Percentiles rank a stretch among this genome's conserved stretches.
Conservation (phyloP, 2,888 invertebrate genomes). For the Troglohyphantes excavatus region DNA sequence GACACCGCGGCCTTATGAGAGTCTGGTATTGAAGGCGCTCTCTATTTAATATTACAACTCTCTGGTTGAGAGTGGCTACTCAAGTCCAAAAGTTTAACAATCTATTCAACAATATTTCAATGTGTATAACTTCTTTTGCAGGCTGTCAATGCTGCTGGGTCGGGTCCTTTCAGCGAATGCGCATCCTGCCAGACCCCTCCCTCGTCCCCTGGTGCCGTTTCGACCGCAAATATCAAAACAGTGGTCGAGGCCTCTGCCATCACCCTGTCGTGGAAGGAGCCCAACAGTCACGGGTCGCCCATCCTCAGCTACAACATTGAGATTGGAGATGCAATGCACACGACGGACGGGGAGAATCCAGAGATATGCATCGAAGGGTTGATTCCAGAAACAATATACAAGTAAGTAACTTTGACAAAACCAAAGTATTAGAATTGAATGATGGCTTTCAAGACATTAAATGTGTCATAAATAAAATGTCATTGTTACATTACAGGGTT, state of each 20-base stretch:
- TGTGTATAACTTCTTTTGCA: conserved; percentile 83
- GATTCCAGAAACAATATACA: conserved; percentile 90
- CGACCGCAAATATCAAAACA: conserved; percentile 83
- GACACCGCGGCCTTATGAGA: too few species aligned
- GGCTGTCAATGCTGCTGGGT: conserved; percentile 92
- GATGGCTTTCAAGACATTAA: too few species aligned
- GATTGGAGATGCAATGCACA: conserved; percentile 82
- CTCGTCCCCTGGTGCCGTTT: conserved; percentile 89
- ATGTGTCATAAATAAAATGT: too few species aligned
- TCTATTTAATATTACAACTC: too few species aligned
- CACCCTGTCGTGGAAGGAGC: conserved; percentile 89
- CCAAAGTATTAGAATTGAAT: too few species aligned
- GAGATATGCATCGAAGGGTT: conserved; percentile 88
- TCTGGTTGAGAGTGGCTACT: too few species aligned
- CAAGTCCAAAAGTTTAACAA: too few species aligned
- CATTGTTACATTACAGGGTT: too few species aligned
- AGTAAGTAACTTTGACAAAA: conserved; percentile 82
- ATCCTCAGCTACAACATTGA: conserved; percentile 87
- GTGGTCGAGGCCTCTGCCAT: conserved; percentile 86
- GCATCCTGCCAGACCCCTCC: conserved; percentile 89
- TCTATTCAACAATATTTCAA: too few species aligned
- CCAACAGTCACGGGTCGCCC: conserved; percentile 89
- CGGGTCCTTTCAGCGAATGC: conserved; percentile 88
- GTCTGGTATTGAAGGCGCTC: too few species aligned
- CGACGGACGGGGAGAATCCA: conserved; percentile 84